Conservation (phyloP, 35 echinoderm and acorn worm species). For the Apostichopus parvimensis region DNA sequence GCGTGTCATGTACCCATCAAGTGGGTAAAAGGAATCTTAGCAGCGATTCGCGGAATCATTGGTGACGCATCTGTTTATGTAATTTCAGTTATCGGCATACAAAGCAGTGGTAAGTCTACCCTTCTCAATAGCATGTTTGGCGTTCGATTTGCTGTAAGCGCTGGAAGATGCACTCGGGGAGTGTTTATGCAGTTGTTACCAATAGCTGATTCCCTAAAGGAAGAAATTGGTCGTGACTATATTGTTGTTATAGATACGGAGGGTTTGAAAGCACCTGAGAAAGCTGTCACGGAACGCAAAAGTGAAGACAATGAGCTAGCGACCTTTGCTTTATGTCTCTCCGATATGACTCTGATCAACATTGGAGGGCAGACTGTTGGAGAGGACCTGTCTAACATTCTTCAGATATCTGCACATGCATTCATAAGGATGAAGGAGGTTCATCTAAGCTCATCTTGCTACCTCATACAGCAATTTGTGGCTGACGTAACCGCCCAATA, state of each 20-base stretch:
- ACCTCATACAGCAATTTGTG: slow-evolving; percentile 42
- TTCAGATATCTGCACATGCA: slow-evolving; percentile 55
- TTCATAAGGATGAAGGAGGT: slow-evolving; percentile 56
- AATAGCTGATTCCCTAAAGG: too few species aligned
- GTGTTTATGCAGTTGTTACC: too few species aligned
- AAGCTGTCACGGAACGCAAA: too few species aligned
- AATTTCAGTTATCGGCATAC: slow-evolving; percentile 41
- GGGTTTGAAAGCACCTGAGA: too few species aligned
- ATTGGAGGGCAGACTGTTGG: slow-evolving; percentile 50
- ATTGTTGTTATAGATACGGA: too few species aligned
- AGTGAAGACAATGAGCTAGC: too few species aligned
- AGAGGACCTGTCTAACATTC: slow-evolving; percentile 47
- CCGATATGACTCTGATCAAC: too few species aligned
- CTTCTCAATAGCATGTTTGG: slow-evolving; percentile 49
- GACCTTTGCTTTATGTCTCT: too few species aligned
- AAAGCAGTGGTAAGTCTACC: slow-evolving; percentile 44
- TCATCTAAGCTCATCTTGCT: slow-evolving; percentile 13
- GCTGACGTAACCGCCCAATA: slow-evolving; percentile 29
- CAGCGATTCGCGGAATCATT: neutral
- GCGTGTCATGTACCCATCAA: too few species aligned
- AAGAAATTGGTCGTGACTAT: too few species aligned
- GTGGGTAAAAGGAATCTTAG: slow-evolving; percentile 44
- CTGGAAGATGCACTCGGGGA: too few species aligned
- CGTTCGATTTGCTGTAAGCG: slow-evolving; percentile 37
- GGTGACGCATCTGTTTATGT: slow-evolving; percentile 25